Percentiles rank a stretch among this genome's conserved stretches.
Conservation (phyloP, 2,113 vertebrate genomes). For the Tenrec ecaudatus region DNA sequence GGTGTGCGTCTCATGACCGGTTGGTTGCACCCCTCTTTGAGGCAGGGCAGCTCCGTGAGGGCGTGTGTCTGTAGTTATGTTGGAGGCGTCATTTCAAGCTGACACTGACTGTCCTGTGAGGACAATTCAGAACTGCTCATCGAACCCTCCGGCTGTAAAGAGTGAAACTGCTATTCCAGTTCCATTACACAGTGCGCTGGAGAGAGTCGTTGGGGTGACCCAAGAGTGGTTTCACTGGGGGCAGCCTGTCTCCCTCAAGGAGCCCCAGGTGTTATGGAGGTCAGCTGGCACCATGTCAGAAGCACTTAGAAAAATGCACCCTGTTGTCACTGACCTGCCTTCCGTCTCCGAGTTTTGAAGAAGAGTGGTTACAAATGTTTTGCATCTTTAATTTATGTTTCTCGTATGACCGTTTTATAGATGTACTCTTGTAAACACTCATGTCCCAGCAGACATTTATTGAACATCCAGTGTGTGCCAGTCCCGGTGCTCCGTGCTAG, state of each 20-base stretch:
- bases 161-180: not conserved
- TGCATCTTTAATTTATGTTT: no score
- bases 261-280: not conserved
- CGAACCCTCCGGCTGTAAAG: not conserved
- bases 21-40: no score
- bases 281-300: not conserved
- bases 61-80: not conserved
- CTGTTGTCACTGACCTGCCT: not conserved
- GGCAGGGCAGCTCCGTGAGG: no score
- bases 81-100: not conserved
- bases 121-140: not conserved
- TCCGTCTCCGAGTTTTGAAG: not conserved
- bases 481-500: conserved; percentile 8
- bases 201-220: not conserved
- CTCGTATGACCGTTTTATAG: no score
- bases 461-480: conserved; percentile 19
- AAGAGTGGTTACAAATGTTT: no score
- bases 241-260: not conserved
- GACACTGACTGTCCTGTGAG: no score
- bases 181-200: no score
- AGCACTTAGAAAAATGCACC: not conserved
- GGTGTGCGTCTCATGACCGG: no score
- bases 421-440: no score
- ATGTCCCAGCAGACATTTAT: not conserved
- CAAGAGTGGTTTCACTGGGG: not conserved